These are phyloP conservation scores for Stercorarius parasiticus DNA, from an alignment of 2,113 vertebrate species.

Conservation along the genomic window DNA sequence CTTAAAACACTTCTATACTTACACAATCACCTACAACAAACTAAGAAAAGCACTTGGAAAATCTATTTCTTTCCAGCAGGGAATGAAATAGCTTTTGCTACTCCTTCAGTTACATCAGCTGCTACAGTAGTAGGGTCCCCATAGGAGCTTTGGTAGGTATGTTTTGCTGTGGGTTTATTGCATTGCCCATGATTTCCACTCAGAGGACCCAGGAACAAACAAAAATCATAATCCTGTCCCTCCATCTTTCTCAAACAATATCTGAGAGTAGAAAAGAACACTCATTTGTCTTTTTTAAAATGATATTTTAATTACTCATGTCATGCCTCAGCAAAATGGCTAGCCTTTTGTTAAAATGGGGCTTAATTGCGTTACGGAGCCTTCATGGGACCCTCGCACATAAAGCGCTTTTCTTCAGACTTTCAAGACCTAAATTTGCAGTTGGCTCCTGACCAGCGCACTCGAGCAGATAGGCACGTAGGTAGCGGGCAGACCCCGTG, in stretches of 20 bases:
- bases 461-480: slow-evolving; percentile 85
- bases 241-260: slow-evolving; percentile 14
- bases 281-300: slow-evolving; percentile 65
- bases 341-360: slow-evolving; percentile 68
- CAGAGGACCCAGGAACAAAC: neutral
- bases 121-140: neutral
- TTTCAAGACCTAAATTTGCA: slow-evolving; percentile 80
- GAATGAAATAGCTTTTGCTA: neutral
- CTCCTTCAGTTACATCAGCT: neutral
- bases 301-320: slow-evolving; percentile 72
- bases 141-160: neutral
- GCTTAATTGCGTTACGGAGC: slow-evolving; percentile 71
- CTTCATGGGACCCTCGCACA: slow-evolving; percentile 63
- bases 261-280: slow-evolving; percentile 26
- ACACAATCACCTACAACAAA: neutral
- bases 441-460: slow-evolving; percentile 84
- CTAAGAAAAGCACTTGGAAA: neutral
- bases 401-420: slow-evolving; percentile 75
- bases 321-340: slow-evolving; percentile 58
- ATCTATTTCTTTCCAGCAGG: neutral
- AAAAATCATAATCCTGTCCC: slow-evolving; percentile 40
- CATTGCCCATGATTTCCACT: neutral
- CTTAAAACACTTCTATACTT: neutral
- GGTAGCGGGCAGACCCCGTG: slow-evolving; percentile 71
- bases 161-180: neutral